Evolutionary conservation across 2,888 invertebrate genomes (phyloP).

Genomic region (Ryuthela nishihirai): DNA sequence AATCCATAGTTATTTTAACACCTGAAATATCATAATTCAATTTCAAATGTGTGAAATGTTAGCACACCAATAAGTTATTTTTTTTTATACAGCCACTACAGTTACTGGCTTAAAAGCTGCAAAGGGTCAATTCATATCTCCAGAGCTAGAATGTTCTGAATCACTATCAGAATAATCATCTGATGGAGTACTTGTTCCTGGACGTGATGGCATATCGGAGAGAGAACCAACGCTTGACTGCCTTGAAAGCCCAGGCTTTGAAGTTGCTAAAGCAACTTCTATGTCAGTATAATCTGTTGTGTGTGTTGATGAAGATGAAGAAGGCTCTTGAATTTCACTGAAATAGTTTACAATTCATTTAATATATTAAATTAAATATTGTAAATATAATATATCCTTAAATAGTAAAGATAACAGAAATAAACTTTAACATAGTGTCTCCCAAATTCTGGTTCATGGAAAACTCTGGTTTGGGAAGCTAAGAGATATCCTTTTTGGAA

Average conservation of each 20-base stretch:
- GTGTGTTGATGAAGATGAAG: conserved; percentile 22
- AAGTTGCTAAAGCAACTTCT: conserved; percentile 16
- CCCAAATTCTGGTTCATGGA: no score
- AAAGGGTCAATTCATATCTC: conserved; percentile 14
- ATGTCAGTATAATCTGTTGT: conserved; percentile 28
- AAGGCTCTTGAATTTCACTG: conserved; percentile 32
- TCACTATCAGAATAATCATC: conserved; percentile 37
- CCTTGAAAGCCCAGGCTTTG: conserved; percentile 25
- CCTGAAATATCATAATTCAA: no score
- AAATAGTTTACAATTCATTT: background rate
- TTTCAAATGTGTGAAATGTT: no score
- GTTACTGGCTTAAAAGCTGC: no score
- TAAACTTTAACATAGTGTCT: no score
- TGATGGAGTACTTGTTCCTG: conserved; percentile 33
- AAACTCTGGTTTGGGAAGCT: no score
- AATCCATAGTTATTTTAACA: no score
- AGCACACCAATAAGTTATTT: no score
- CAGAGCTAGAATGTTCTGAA: conserved; percentile 25
- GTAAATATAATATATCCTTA: no score
- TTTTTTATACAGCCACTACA: no score
- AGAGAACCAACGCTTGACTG: conserved; percentile 38
- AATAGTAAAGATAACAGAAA: no score
- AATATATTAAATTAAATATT: background rate
- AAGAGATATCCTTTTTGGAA: no score
- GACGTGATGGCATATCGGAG: conserved; percentile 33